Conservation (phyloP, 2,888 invertebrate genomes). For the Troglohyphantes excavatus region DNA sequence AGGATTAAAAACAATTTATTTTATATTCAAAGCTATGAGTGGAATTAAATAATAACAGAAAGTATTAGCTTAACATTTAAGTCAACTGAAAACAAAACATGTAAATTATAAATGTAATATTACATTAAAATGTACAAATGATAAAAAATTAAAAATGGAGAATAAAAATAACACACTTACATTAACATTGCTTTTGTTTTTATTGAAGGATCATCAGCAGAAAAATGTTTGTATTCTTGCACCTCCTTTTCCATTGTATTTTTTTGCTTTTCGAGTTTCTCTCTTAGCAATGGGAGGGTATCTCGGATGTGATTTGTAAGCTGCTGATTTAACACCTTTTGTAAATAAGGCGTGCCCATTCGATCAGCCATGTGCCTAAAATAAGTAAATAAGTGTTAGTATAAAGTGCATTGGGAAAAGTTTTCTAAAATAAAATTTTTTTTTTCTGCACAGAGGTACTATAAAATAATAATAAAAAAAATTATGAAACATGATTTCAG, state of each 20-base stretch:
- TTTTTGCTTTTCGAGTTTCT: constrained; percentile 97
- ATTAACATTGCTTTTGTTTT: constrained; percentile 99
- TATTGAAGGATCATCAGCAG: constrained; percentile 98
- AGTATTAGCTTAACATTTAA: not conserved
- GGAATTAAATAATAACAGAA: not conserved
- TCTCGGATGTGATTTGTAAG: constrained; percentile 99
- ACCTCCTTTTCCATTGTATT: constrained; percentile 98
- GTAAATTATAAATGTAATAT: not conserved
- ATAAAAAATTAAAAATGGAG: not conserved
- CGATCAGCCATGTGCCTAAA: constrained; percentile 94
- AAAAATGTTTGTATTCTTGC: constrained; percentile 99
- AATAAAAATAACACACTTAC: constrained; percentile 87
- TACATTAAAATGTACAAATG: not conserved
- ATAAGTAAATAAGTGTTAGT: not conserved
- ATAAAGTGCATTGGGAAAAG: no score
- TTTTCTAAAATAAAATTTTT: no score
- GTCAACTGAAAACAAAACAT: not conserved
- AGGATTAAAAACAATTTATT: no score
- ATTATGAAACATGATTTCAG: no score
- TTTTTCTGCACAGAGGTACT: no score
- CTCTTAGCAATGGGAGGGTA: constrained; percentile 96
- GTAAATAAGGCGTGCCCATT: constrained; percentile 98
- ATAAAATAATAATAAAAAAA: no score
- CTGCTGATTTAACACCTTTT: constrained; percentile 98
- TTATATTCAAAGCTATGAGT: no score